Evolutionary conservation across 2,797 vertebrate genomes (phyloP), one percentile per base, ranked within the genome.

Genomic region (Falco rusticolus): DNA sequence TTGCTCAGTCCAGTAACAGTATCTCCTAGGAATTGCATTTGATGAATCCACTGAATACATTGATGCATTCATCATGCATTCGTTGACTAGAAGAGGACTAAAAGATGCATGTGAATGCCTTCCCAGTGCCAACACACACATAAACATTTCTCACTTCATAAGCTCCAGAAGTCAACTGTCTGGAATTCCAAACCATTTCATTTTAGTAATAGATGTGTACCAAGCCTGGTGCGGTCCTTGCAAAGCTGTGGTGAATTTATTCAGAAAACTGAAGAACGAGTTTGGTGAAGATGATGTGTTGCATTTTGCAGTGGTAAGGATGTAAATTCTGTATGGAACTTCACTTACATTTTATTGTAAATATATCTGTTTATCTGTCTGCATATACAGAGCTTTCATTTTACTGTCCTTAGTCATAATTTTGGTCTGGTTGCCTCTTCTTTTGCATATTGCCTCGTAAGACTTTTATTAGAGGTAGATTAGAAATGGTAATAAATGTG

Each of bases 141-240:
- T 48, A 47, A 54, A 65, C 15, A 57, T 10, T 5, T 51, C 43
- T 87, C 19, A 16, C 63, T 47, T n/a, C 18, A 3, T 18, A 64
- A 54, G 5, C 64, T 72, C 26, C 57, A 29, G 37, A 45, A 69
- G 13, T 65, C 4, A 68, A 4, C n/a, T 69, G 7, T 57, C 39
- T 72, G 18, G 95, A 84, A 95, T 43, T 69, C 34, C 24, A 39
- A 91, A 51, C 54, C 48, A 60, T 39, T 90, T 19, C 20, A 28
- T 88, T 96, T 94, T 65, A 95, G 98, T 98, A 61, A 97, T 98
- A 57, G 98, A 98, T 60, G 97, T 98, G n/a, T 97, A 98, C 89
- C 98, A 98, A 89, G 94, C 97, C 81, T 98, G 98, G 98, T 98
- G 98, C 84, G 98, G 98, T 76, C 98, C 98, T 83, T 98, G 98